Percentiles rank a stretch among this genome's conserved stretches.
Evolutionary conservation across 2,113 vertebrate genomes (phyloP).

Genomic region (Aythya baeri): DNA sequence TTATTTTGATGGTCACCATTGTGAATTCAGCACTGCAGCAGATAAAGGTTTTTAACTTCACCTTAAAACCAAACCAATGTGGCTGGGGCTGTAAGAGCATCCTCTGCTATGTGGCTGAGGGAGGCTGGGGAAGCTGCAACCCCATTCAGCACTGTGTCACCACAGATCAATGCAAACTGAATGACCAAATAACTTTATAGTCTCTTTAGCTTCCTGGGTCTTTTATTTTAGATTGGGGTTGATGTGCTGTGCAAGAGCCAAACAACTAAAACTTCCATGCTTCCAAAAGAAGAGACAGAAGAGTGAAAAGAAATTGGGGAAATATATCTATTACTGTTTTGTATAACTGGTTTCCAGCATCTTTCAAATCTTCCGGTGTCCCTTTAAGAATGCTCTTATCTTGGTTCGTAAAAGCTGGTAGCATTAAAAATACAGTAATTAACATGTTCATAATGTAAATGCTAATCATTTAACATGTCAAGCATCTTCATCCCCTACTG

Average conservation of each 20-base stretch:
- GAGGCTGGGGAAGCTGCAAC: not conserved
- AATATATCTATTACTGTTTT: not conserved
- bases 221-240: not conserved
- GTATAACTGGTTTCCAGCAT: accelerated
- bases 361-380: not conserved
- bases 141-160: not conserved
- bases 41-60: not conserved
- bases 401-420: constrained; percentile 31
- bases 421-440: constrained; percentile 61
- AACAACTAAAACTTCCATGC: not conserved
- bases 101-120: accelerated
- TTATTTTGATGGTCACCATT: not conserved
- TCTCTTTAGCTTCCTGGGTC: not conserved
- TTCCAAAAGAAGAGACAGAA: not conserved
- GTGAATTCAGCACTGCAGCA: not conserved
- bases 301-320: not conserved
- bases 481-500: constrained; percentile 45
- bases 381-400: constrained; percentile 4
- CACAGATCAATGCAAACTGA: not conserved
- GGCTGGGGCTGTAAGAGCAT: accelerated
- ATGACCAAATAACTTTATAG: not conserved
- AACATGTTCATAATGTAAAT: constrained; percentile 56
- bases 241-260: not conserved
- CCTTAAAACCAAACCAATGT: not conserved
- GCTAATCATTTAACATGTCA: constrained; percentile 62